These are phyloP conservation scores for Noctua comes DNA, from an alignment of 2,888 invertebrate genomes.

Conservation along the genomic window DNA sequence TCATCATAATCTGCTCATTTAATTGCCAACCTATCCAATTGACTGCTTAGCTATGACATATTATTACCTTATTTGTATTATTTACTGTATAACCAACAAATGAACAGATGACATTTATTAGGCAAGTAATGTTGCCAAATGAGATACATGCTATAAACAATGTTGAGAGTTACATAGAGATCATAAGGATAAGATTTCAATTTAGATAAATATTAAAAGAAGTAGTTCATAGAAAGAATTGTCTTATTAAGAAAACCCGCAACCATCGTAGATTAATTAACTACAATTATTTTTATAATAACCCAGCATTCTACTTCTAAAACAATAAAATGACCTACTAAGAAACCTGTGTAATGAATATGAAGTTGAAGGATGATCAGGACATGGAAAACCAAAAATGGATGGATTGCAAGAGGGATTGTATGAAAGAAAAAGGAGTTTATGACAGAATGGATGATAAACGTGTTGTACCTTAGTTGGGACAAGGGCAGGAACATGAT, in stretches of 20 bases:
- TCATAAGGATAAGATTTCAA: neutral
- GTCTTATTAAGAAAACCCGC: neutral
- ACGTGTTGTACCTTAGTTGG: neutral
- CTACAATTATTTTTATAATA: constrained; percentile 3
- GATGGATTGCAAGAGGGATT: neutral
- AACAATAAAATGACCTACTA: neutral
- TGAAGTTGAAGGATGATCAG: neutral
- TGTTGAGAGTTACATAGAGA: neutral
- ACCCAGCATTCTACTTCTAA: neutral
- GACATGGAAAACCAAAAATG: neutral
- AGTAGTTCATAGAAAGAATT: neutral
- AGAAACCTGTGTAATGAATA: neutral
- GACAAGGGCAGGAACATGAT: neutral
- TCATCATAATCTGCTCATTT: neutral
- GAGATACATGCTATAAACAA: neutral
- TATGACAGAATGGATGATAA: neutral
- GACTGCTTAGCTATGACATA: neutral
- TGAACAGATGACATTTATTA: neutral
- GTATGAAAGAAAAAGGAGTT: too few species aligned
- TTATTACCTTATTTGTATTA: constrained; percentile 6
- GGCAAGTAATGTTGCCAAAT: neutral
- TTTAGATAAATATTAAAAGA: neutral
- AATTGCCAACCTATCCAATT: neutral
- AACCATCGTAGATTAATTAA: neutral
- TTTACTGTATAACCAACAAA: constrained; percentile 1